Conservation (phyloP, 1,140 invertebrate genomes). For the Archegozetes longisetosus region DNA sequence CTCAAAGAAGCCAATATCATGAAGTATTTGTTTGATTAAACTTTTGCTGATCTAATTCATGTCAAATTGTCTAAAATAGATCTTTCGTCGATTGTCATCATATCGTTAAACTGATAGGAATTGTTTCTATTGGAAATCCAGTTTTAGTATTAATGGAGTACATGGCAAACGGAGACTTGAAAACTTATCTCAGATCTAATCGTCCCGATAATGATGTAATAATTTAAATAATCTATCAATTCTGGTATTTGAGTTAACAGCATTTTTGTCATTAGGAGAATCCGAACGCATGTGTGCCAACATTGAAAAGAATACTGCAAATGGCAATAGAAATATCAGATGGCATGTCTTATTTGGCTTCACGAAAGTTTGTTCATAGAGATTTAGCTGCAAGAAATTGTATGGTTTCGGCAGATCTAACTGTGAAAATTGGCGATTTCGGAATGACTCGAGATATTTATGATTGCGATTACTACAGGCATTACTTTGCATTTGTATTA, state of each 20-base stretch:
- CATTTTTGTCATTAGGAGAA: not conserved
- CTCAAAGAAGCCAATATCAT: not conserved
- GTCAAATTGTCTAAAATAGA: too few relatives aligned
- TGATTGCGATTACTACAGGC: slow-evolving; percentile 53
- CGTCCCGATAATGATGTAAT: slow-evolving; percentile 50
- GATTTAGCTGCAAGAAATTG: slow-evolving; percentile 92
- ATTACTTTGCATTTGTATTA: slow-evolving; percentile 23
- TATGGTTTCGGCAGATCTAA: slow-evolving; percentile 76
- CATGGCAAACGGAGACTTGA: slow-evolving; percentile 87
- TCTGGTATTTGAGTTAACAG: slow-evolving; percentile 84
- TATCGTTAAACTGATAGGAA: slow-evolving; percentile 72
- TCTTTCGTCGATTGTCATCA: not conserved
- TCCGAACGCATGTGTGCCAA: not conserved
- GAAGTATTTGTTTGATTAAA: not conserved
- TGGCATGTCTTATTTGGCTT: slow-evolving; percentile 86
- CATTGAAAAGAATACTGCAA: slow-evolving; percentile 19
- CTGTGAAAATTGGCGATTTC: slow-evolving; percentile 93
- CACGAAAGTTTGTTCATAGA: slow-evolving; percentile 88
- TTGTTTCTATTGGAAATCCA: slow-evolving; percentile 75
- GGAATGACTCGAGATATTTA: slow-evolving; percentile 75
- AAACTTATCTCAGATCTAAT: slow-evolving; percentile 69
- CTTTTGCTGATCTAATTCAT: not conserved
- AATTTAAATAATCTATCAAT: slow-evolving; percentile 61
- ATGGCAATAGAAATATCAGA: slow-evolving; percentile 57
- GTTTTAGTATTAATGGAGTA: slow-evolving; percentile 91